Evolutionary conservation across 1,140 invertebrate genomes (phyloP), one percentile per base, ranked within the genome.

Genomic region (Cephus cinctus): DNA sequence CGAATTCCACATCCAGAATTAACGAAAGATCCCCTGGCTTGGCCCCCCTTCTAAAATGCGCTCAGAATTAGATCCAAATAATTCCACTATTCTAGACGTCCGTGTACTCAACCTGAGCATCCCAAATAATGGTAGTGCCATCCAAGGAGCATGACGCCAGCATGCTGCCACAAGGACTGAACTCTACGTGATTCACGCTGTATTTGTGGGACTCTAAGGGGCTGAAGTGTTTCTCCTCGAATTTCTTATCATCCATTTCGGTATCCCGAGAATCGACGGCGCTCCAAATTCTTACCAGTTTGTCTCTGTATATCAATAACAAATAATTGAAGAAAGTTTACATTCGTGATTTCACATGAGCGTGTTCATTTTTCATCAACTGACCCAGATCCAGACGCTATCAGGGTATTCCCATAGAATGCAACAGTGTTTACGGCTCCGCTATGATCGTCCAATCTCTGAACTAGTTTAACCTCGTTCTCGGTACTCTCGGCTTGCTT

Each of bases 141-240:
- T 90, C 88, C 18, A 86, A 79, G 2, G 87, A 90, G 57, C 84
- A 86, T 11, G 87, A 83, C 1, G 85, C 86, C 18, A 90, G 63
- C 45, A 81, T 75, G 8, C 68, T 78, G n/a, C 83, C 82, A 57
- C 80, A 79, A 5, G 83, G 79, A 23, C 83, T 86, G 61, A 90
- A 88, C 39, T 83, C 80, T 9, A 86, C 75, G 36, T 80, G 71
- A 65, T 85, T 84, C 23, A 86, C 77, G 20, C 80, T 74, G 51
- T 85, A 86, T n/a, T 78, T 79, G 54, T 86, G 84, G 11, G 71
- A 76, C 31, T 79, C 79, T 16, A 82, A 64, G 2, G 78, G 81
- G 32, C 80, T 80, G 44, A 67, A 69, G 19, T 57, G 50, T 45
- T 78, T 64, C 54, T 83, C 80, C 21, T 73, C 67, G 49, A 78